phyloP scores from a whole-genome alignment of 2,797 vertebrate species.

The Microctenopoma lineatum region DNA sequence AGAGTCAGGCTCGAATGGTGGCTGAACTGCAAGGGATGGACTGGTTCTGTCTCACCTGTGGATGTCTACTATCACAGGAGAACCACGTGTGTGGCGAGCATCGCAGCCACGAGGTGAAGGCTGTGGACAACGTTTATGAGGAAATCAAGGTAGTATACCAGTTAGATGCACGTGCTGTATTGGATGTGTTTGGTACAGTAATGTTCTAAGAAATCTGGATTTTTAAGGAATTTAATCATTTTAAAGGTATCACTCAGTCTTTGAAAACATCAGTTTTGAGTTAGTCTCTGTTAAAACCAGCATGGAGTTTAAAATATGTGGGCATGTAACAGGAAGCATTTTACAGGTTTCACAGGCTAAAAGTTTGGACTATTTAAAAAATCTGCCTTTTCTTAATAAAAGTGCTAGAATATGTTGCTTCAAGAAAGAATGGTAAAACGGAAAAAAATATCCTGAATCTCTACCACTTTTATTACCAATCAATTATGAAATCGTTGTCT shows the following conservation, averaged over 20 bases:
- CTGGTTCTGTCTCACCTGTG: conserved; percentile 91
- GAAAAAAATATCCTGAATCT: background rate
- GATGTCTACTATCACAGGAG: conserved; percentile 85
- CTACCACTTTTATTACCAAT: too few relatives aligned
- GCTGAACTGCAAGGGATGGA: conserved; percentile 85
- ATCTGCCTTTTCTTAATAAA: background rate
- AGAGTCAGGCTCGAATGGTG: conserved; percentile 75
- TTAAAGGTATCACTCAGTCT: too few relatives aligned
- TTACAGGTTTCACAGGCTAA: background rate
- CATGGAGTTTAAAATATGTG: background rate
- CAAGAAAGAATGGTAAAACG: background rate
- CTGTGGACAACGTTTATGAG: conserved; percentile 87
- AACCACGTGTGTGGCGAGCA: conserved; percentile 86
- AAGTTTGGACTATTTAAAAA: background rate
- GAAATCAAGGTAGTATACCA: conserved; percentile 86
- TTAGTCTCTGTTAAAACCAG: background rate
- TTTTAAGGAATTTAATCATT: too few relatives aligned
- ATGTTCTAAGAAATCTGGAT: too few relatives aligned
- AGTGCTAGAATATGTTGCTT: background rate
- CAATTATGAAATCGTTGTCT: too few relatives aligned
- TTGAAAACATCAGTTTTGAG: too few relatives aligned
- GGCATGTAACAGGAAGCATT: background rate
- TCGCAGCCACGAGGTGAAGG: conserved; percentile 85
- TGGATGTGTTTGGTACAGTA: background rate
- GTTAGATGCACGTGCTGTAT: background rate